Evolutionary conservation across 2,888 invertebrate genomes (phyloP), one percentile per base, ranked within the genome.

Genomic region (Euplagia quadripunctaria): DNA sequence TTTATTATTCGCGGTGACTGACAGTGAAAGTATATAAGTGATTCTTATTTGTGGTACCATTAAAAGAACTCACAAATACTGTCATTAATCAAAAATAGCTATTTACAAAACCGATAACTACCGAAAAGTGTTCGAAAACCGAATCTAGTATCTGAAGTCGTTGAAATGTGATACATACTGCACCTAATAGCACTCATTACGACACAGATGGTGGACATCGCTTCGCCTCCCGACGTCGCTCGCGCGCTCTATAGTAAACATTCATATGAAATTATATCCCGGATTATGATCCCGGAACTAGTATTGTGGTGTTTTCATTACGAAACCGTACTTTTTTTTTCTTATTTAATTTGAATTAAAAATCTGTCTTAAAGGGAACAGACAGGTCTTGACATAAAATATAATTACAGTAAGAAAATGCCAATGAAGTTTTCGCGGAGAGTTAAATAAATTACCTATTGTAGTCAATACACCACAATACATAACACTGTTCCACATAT

Each of bases 401-500:
- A 16, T 17, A 49, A 49, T 20, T 14, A 0, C n/a, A 49, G 8
- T 20, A 20, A 7, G 64, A 6, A 11, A 14, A 64, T 14, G 42
- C 31, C 16, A 5, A n/a, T n/a, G n/a, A n/a, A n/a, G n/a, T 4
- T 43, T 43, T 43, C 5, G 4, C 43, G 12, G n/a, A 42, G 42
- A n/a, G 17, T 14, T n/a, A 52, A 43, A 31, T 46, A 64, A 42
- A 12, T 20, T 20, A n/a, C 9, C 9, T 7, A 17, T n/a, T 17
- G 63, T 75, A 75, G 64, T 79, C 70, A 71, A 71, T 51, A 64
- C 74, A 72, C 69, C 73, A 76, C 78, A 63, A 70, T 74, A 68
- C 79, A 46, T 77, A 80, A 83, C 84, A 83, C 81, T 73, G 72
- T 72, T 80, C 80, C 74, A 80, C 87, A 85, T 82, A 78, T 86